These are phyloP conservation scores for Polyodon spathula DNA, from an alignment of 2,113 vertebrate species.

Conservation along the genomic window DNA sequence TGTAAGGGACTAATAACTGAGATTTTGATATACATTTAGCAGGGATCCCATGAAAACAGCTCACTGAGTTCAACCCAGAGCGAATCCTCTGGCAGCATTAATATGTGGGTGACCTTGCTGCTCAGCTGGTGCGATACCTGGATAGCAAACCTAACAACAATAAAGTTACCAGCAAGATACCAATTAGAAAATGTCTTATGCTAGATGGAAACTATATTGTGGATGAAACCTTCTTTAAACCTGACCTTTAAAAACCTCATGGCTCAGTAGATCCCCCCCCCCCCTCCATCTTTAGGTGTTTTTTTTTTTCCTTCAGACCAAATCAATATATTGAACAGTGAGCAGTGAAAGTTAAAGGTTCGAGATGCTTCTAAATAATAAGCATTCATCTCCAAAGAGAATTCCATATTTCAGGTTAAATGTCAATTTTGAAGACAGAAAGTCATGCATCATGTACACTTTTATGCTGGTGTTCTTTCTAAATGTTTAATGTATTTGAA, in stretches of 20 bases:
- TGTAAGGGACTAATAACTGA: too few relatives aligned
- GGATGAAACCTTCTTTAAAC: neutral
- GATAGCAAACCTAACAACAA: constrained; percentile 2
- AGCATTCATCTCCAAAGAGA: neutral
- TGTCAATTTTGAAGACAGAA: neutral
- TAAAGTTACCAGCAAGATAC: constrained; percentile 1
- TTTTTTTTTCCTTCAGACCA: neutral
- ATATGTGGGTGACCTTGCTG: constrained; percentile 22
- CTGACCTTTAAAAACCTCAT: too few relatives aligned
- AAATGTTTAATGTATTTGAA: too few relatives aligned
- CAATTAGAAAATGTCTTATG: neutral
- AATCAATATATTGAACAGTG: neutral
- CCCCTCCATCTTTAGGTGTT: neutral
- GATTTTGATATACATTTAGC: too few relatives aligned
- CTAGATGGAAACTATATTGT: neutral
- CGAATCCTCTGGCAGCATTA: too few relatives aligned
- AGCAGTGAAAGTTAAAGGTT: neutral
- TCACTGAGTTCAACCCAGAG: too few relatives aligned
- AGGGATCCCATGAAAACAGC: too few relatives aligned
- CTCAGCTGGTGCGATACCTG: constrained; percentile 34
- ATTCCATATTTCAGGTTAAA: neutral
- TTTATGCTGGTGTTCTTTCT: too few relatives aligned
- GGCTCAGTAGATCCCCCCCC: neutral
- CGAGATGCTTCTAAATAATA: neutral
- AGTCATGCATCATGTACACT: neutral